These are phyloP conservation scores for Scaptodrosophila latifasciaeformis DNA, from an alignment of 2,888 invertebrate genomes.

Conservation along the genomic window DNA sequence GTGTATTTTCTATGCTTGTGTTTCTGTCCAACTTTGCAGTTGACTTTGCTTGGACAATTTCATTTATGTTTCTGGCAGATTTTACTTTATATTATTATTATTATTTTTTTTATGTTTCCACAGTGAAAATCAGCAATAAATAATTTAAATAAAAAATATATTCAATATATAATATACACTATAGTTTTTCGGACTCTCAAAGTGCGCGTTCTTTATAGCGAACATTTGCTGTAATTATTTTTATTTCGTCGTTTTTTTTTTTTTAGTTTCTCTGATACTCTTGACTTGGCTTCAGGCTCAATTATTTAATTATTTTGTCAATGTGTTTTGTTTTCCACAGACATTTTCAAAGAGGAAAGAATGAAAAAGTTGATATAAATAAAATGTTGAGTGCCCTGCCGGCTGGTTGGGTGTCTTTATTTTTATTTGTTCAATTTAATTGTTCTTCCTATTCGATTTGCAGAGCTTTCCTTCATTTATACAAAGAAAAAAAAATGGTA, in stretches of 20 bases:
- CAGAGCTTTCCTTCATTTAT: no score
- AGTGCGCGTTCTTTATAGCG: not conserved
- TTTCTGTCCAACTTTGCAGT: not conserved
- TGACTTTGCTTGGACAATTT: no score
- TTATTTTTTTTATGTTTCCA: no score
- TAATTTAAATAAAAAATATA: no score
- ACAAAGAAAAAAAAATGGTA: not conserved
- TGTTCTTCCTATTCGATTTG: constrained; percentile 28
- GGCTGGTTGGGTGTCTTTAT: constrained; percentile 9
- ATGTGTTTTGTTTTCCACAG: constrained; percentile 29
- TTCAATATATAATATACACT: no score
- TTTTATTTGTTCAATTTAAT: no score
- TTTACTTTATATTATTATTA: no score
- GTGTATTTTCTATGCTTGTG: not conserved
- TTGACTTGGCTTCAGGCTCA: constrained; percentile 47
- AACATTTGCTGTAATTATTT: not conserved
- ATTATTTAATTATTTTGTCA: constrained; percentile 68
- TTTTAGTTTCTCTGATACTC: constrained; percentile 27
- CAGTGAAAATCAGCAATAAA: no score
- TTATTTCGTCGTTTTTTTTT: not conserved
- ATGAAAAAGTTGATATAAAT: not conserved
- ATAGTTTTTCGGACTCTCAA: no score
- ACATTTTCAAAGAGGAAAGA: constrained; percentile 28
- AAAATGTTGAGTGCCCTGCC: no score
- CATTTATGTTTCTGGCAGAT: no score